Base-by-base conservation (phyloP, 2,113 vertebrate species). In the Antechinus stuartii region DNA sequence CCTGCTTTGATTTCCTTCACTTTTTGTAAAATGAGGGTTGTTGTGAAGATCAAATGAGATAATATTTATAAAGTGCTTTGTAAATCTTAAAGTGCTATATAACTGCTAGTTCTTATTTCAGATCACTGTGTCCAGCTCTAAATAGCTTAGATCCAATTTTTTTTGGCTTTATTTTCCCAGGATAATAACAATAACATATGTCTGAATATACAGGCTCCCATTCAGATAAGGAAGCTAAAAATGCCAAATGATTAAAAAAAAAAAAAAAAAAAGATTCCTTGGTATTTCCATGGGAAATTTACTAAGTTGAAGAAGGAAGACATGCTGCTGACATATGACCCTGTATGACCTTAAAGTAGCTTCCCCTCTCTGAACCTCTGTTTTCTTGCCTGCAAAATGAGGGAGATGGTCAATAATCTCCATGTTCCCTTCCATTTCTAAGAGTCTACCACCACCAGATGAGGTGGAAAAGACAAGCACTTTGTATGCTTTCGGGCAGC, bases 191-290 rank as follows among this genome's bases (percentile, higher is more conserved):
- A 94, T 97, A 96, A 96, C 98, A 97, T 95, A 97, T 98, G 98
- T 95, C 97, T 90, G 53, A 91, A 97, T 97, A 95, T 84, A 95
- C 95, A 97, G 94, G 94, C 97, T 98, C 98, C 96, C 98, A 97
- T 96, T 96, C 94, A 98, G 97, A 98, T 93, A 97, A 97, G 97
- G 97, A 97, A 98, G 98, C 95, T 96, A 96, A 98, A 98, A 98
- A 96, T 94, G 97, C 95, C 97, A 95, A 84, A 98, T 97, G 95
- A 98, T 97, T 97, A 93, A 96, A 95, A 93, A 95, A 92, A 97
- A 97, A 96, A 93, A 96, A 95, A n/a, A 42, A 47, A 47, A 47
- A 47, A 47, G 47, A 95, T 94, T 97, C 96, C 2, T 97, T 97
- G 95, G 91, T 96, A 95, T 98, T 98, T 98, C 97, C 97, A 96